phyloP scores from a whole-genome alignment of 2,888 invertebrate genomes.

The Drosophila cyrtoloma region DNA sequence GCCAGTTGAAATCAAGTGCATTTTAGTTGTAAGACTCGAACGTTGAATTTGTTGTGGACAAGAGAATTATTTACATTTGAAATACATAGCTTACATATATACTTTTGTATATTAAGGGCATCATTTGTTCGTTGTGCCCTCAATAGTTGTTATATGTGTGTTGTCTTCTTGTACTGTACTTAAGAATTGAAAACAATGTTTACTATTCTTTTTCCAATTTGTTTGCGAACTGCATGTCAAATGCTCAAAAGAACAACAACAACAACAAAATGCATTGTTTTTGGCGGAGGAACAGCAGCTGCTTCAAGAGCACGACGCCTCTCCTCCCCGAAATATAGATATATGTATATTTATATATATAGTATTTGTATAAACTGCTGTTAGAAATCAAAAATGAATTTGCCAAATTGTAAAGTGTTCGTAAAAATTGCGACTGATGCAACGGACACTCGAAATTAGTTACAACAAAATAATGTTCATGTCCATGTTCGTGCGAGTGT shows the following conservation, averaged over 20 bases:
- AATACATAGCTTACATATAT: constrained; percentile 45
- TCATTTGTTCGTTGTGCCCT: constrained; percentile 12
- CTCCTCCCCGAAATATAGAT: not conserved
- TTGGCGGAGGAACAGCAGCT: constrained; percentile 3
- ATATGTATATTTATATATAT: constrained; percentile 11
- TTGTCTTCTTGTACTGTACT: constrained; percentile 36
- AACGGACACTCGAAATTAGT: constrained; percentile 46
- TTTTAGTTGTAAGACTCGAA: constrained; percentile 50
- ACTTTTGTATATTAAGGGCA: constrained; percentile 55
- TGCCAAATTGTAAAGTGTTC: constrained; percentile 60
- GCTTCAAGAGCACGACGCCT: not conserved
- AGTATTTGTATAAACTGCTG: constrained; percentile 27
- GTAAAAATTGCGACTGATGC: constrained; percentile 54
- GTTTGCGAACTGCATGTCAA: constrained; percentile 28
- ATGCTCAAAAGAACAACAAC: constrained; percentile 42
- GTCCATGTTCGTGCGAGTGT: constrained; percentile 8
- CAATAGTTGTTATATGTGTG: constrained; percentile 28
- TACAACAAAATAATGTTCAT: constrained; percentile 1
- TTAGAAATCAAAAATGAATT: constrained; percentile 21
- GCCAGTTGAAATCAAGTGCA: constrained; percentile 45
- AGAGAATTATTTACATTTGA: constrained; percentile 21
- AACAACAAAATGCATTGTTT: constrained; percentile 4
- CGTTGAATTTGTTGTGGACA: constrained; percentile 13
- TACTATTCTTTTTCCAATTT: not conserved
- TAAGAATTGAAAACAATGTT: constrained; percentile 36